Percentiles rank a stretch among this genome's conserved stretches.
Conservation (phyloP, 1,140 invertebrate species). For the Drosophila truncata region DNA sequence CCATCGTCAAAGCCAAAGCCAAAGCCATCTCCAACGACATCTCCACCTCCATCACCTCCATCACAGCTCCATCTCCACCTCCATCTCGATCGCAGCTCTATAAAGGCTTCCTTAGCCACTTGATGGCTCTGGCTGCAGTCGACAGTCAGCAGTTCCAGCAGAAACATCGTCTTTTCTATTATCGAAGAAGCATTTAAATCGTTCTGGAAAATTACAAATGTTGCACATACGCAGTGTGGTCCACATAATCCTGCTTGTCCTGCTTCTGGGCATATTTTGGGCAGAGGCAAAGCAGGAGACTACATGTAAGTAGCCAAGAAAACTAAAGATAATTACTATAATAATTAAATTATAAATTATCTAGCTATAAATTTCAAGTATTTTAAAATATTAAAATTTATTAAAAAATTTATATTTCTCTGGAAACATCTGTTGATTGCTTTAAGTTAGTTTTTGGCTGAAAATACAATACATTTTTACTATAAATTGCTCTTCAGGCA, state of each 20-base stretch:
- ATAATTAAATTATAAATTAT: not conserved
- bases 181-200: not conserved
- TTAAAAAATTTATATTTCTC: not conserved
- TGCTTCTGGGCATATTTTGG: not conserved
- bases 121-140: slow-evolving; percentile 39
- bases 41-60: not conserved
- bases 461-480: not conserved
- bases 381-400: not conserved
- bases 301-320: slow-evolving; percentile 6
- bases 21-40: not conserved
- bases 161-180: slow-evolving; percentile 11
- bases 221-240: slow-evolving; percentile 39
- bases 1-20: no score
- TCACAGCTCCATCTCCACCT: not conserved
- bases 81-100: slow-evolving; percentile 19
- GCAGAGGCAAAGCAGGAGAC: slow-evolving; percentile 27
- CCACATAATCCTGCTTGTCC: not conserved
- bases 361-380: not conserved
- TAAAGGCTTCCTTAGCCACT: slow-evolving; percentile 40
- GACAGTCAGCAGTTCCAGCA: slow-evolving; percentile 30
- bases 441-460: no score
- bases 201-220: slow-evolving; percentile 13
- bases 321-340: not conserved
- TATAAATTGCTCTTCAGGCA: not conserved
- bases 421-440: not conserved